Conservation (phyloP, 1,140 invertebrate genomes). For the Magallana angulata region DNA sequence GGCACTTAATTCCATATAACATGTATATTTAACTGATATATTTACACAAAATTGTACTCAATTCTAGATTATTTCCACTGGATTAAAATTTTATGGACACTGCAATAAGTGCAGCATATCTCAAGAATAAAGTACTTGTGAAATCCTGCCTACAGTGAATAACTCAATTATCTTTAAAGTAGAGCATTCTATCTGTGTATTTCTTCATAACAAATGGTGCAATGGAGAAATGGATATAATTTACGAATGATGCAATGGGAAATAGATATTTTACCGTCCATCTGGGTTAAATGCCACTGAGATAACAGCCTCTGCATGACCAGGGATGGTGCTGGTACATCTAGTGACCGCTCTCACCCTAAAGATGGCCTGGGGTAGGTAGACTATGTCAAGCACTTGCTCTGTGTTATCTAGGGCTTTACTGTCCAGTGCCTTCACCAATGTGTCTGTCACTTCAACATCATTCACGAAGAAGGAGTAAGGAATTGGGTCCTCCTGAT, state of each 20-base stretch:
- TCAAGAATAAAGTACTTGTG: background rate
- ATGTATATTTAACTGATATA: too few species aligned
- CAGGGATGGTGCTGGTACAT: conserved; percentile 88
- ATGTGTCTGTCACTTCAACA: conserved; percentile 89
- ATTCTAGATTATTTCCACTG: too few species aligned
- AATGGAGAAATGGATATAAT: background rate
- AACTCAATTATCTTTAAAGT: too few species aligned
- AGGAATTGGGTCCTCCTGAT: conserved; percentile 81
- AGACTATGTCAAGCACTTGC: conserved; percentile 90
- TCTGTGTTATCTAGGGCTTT: conserved; percentile 83
- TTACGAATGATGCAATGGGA: too few species aligned
- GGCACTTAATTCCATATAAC: too few species aligned
- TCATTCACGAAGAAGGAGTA: conserved; percentile 94
- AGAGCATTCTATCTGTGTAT: too few species aligned
- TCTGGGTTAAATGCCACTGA: conserved; percentile 95
- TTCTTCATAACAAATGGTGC: background rate
- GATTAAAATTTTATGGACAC: too few species aligned
- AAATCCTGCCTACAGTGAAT: background rate
- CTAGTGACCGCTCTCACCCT: conserved; percentile 82
- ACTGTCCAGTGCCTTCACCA: conserved; percentile 86
- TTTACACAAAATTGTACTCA: too few species aligned
- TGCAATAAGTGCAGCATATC: too few species aligned
- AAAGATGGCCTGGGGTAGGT: conserved; percentile 98
- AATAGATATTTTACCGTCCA: conserved; percentile 82
- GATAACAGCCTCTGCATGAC: conserved; percentile 97